phyloP scores from a whole-genome alignment of 1,140 invertebrate genomes.

The Conopomorpha cramerella region DNA sequence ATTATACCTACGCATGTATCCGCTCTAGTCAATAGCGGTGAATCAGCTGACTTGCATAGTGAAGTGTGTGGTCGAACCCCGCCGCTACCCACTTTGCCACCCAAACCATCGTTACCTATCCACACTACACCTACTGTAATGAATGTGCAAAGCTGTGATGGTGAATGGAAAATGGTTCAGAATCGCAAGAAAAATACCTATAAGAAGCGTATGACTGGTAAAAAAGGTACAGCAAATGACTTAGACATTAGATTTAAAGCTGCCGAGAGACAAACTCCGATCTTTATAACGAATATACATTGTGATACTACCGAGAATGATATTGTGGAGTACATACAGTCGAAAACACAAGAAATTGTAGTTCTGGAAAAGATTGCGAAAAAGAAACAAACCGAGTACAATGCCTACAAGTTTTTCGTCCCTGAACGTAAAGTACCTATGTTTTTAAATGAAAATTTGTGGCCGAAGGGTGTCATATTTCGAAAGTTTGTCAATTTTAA shows the following conservation, averaged over 20 bases:
- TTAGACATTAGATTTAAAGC: neutral
- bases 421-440: neutral
- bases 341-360: neutral
- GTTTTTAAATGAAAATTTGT: neutral
- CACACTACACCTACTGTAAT: neutral
- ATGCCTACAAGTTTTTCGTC: neutral
- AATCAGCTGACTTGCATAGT: neutral
- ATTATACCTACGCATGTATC: neutral
- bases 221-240: neutral
- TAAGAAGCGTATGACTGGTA: neutral
- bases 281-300: neutral
- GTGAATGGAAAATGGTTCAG: neutral
- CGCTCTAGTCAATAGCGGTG: neutral
- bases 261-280: neutral
- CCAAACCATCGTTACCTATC: too few species aligned
- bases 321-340: neutral
- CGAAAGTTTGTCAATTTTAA: neutral
- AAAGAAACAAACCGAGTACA: neutral
- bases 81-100: too few species aligned
- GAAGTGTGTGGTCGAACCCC: too few species aligned
- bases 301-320: neutral
- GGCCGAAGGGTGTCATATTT: neutral
- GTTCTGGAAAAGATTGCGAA: neutral
- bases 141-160: neutral
- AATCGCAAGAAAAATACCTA: neutral